These are phyloP conservation scores for Geophilus truncorum DNA, from an alignment of 2,888 invertebrate genomes.

Conservation along the genomic window DNA sequence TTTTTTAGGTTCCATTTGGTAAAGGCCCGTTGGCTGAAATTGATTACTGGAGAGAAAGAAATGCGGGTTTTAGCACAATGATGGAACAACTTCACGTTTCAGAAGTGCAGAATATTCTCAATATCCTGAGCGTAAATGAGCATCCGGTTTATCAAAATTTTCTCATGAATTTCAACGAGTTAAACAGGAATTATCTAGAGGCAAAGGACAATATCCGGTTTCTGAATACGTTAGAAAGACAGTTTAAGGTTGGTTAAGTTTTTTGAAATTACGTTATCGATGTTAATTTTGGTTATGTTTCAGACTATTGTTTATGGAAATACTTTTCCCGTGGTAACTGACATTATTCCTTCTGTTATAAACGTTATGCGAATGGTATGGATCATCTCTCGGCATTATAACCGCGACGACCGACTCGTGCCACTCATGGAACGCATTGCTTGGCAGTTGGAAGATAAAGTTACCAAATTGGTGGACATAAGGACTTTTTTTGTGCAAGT, in stretches of 20 bases:
- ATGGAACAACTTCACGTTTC: constrained; percentile 76
- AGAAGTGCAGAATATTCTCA: constrained; percentile 59
- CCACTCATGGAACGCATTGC: constrained; percentile 75
- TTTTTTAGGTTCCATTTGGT: constrained; percentile 57
- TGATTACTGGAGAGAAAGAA: constrained; percentile 76
- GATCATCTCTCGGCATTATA: constrained; percentile 81
- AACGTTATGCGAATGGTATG: constrained; percentile 83
- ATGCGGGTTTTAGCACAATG: constrained; percentile 68
- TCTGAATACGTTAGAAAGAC: constrained; percentile 65
- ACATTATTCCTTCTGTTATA: constrained; percentile 70
- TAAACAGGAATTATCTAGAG: constrained; percentile 62
- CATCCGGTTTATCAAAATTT: constrained; percentile 59
- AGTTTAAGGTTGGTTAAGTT: constrained; percentile 56
- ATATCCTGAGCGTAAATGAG: constrained; percentile 55
- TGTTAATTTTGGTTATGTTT: constrained; percentile 37
- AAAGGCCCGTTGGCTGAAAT: constrained; percentile 79
- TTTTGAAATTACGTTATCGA: constrained; percentile 29
- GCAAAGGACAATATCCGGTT: constrained; percentile 75
- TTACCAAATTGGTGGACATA: constrained; percentile 64
- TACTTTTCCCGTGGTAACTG: constrained; percentile 65
- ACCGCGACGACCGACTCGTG: constrained; percentile 79
- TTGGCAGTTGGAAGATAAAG: constrained; percentile 72
- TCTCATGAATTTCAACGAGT: constrained; percentile 57
- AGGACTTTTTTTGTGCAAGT: constrained; percentile 69
- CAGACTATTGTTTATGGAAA: constrained; percentile 65